Evolutionary conservation across 1,140 invertebrate species (phyloP).

Genomic region (Batillaria attramentaria): DNA sequence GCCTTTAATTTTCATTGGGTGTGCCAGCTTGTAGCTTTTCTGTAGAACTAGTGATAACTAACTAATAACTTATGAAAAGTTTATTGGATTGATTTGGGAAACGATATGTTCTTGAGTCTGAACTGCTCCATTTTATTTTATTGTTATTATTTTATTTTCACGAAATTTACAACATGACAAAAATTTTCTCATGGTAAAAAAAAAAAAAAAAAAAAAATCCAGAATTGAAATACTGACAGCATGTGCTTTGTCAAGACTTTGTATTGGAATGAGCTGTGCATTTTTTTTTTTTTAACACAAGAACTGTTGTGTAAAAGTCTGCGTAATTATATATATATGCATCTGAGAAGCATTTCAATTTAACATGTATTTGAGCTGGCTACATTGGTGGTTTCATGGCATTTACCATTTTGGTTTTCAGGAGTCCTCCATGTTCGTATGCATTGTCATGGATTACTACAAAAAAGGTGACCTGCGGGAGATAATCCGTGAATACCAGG

Average conservation of each 20-base stretch:
- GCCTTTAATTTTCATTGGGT: no score
- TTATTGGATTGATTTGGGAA: no score
- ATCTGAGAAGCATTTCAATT: neutral
- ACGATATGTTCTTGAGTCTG: no score
- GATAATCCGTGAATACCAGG: constrained; percentile 50
- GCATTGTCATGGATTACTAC: constrained; percentile 68
- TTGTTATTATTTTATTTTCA: no score
- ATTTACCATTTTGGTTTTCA: constrained; percentile 36
- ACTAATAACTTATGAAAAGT: constrained; percentile 1
- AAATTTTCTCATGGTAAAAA: neutral
- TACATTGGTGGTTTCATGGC: neutral
- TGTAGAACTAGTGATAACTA: neutral
- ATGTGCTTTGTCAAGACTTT: neutral
- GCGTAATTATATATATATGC: neutral
- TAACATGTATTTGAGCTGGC: neutral
- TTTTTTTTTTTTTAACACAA: neutral
- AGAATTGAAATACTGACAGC: neutral
- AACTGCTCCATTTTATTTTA: no score
- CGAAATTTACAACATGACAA: neutral
- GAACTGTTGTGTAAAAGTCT: neutral
- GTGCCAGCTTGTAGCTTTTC: neutral
- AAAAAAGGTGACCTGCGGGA: constrained; percentile 54
- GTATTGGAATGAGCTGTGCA: neutral
- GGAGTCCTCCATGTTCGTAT: constrained; percentile 66
- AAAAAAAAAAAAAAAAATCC: neutral